Evolutionary conservation across 1,140 invertebrate species (phyloP).

Genomic region (Aphaenogaster rudis): DNA sequence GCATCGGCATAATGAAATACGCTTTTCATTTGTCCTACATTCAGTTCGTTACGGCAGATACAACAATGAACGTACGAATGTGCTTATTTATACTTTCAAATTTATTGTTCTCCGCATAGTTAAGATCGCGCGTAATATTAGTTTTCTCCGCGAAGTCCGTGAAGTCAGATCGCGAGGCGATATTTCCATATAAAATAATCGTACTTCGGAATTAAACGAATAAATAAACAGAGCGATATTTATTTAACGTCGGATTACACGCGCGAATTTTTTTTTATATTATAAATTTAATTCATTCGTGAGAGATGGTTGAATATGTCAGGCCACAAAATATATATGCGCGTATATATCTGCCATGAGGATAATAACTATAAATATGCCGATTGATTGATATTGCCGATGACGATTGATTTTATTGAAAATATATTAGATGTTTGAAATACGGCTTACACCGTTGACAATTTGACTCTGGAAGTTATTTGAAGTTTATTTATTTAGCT

Average conservation of each 20-base stretch:
- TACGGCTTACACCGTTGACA: not conserved
- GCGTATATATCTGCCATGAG: not conserved
- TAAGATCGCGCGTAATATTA: not conserved
- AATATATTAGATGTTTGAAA: conserved; percentile 25
- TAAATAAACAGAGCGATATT: not conserved
- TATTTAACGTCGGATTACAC: not conserved
- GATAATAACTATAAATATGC: conserved; percentile 3
- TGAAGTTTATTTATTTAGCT: conserved; percentile 35
- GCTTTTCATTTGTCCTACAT: not conserved
- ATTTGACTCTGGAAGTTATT: not conserved
- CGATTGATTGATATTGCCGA: too few species aligned
- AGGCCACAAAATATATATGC: not conserved
- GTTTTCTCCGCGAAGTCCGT: not conserved
- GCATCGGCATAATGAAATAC: not conserved
- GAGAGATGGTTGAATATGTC: conserved; percentile 18
- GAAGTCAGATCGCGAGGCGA: not conserved
- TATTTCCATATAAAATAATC: not conserved
- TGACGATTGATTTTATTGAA: conserved; percentile 17
- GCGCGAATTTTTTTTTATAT: not conserved
- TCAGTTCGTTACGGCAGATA: not conserved
- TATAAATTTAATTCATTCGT: conserved; percentile 14
- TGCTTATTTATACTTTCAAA: not conserved
- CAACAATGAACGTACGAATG: not conserved
- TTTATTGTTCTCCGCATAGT: not conserved
- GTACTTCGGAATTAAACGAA: not conserved